Conservation (phyloP, 2,113 vertebrate species). For the Pogonocichla stellata region DNA sequence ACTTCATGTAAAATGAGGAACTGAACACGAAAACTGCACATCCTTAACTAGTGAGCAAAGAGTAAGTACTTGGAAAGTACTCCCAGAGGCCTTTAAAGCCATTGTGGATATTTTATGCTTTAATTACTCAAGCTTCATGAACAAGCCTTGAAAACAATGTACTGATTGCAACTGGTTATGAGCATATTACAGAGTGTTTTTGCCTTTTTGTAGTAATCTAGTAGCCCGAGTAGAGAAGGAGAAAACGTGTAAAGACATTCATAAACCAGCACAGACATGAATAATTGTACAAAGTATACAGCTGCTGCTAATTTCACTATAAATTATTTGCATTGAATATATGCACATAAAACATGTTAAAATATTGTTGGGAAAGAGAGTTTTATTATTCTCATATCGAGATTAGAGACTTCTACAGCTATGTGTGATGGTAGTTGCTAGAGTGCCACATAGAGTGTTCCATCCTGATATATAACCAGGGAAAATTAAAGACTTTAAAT, state of each 20-base stretch:
- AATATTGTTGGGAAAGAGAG: neutral
- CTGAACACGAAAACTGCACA: slow-evolving; percentile 24
- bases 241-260: neutral
- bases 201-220: neutral
- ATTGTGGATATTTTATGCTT: neutral
- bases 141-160: neutral
- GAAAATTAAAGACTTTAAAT: neutral
- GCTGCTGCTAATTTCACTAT: neutral
- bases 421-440: neutral
- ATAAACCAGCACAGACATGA: neutral
- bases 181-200: neutral
- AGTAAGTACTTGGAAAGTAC: slow-evolving; percentile 12
- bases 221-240: neutral
- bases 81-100: neutral
- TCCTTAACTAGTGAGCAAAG: slow-evolving; percentile 26
- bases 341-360: neutral
- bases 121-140: neutral
- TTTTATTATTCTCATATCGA: neutral
- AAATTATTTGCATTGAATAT: neutral
- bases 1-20: neutral
- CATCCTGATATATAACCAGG: neutral
- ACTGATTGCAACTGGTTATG: neutral
- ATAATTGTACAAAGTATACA: fast-evolving
- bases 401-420: neutral
- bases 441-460: neutral